These are phyloP conservation scores for Apis dorsata DNA, from an alignment of 1,140 invertebrate genomes.

Conservation along the genomic window DNA sequence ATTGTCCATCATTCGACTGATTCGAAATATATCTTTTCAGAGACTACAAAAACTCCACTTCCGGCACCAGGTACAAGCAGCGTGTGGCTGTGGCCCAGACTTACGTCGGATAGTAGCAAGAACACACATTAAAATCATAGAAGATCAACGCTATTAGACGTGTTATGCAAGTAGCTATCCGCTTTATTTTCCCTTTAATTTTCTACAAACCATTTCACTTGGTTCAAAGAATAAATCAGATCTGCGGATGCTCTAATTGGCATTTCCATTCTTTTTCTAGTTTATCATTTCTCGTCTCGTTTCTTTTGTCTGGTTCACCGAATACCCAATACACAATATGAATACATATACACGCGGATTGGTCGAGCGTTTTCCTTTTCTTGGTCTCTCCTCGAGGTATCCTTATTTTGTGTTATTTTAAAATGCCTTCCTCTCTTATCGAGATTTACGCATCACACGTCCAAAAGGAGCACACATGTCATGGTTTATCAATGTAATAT, in stretches of 20 bases:
- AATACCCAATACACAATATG: not conserved
- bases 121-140: conserved; percentile 71
- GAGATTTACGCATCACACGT: conserved; percentile 54
- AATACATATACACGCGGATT: not conserved
- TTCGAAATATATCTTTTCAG: not conserved
- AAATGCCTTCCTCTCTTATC: conserved; percentile 29
- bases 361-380: not conserved
- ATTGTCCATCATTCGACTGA: not conserved
- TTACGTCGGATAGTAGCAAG: conserved; percentile 65
- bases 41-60: conserved; percentile 39
- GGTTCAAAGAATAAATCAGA: not conserved
- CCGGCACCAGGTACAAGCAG: conserved; percentile 36
- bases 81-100: conserved; percentile 47
- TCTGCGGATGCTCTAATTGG: not conserved
- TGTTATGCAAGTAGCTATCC: conserved; percentile 32
- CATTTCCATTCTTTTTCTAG: not conserved
- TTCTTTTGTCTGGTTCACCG: not conserved
- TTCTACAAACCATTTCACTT: not conserved
- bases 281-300: conserved; percentile 13
- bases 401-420: not conserved
- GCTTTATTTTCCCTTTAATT: not conserved
- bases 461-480: conserved; percentile 56
- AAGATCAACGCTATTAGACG: conserved; percentile 63
- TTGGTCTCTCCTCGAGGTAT: not conserved
- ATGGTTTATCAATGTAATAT: conserved; percentile 49